These are phyloP conservation scores for Trichogramma dendrolimi DNA, from an alignment of 2,888 invertebrate genomes.

Conservation along the genomic window DNA sequence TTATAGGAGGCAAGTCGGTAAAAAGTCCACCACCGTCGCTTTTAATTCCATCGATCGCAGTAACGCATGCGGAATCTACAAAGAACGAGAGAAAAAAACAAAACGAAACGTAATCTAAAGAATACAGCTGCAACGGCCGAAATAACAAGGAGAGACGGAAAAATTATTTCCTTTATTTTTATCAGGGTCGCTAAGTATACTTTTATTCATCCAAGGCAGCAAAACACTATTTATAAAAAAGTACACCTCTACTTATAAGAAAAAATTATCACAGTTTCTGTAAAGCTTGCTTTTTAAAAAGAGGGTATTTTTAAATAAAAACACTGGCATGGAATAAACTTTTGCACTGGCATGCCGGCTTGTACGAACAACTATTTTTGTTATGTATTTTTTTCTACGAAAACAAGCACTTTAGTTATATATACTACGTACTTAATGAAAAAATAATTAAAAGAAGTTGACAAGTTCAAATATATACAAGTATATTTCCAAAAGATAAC, in stretches of 20 bases:
- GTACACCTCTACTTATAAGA: neutral
- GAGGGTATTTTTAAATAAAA: no score
- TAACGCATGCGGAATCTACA: constrained; percentile 53
- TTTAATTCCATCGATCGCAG: constrained; percentile 52
- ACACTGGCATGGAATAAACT: no score
- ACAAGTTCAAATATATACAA: no score
- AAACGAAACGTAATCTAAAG: constrained; percentile 36
- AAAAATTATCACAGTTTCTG: neutral
- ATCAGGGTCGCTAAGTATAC: constrained; percentile 2
- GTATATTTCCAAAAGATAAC: no score
- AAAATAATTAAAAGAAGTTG: no score
- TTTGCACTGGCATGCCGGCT: no score
- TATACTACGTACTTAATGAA: no score
- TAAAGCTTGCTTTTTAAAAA: no score
- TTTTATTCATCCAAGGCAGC: constrained; percentile 13
- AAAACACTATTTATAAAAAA: constrained; percentile 5
- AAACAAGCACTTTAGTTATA: no score
- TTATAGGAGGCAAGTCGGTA: constrained; percentile 19
- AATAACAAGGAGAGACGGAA: constrained; percentile 19
- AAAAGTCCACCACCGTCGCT: constrained; percentile 47
- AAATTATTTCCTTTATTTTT: neutral
- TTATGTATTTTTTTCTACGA: no score
- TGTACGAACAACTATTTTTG: no score
- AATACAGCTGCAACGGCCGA: constrained; percentile 19
- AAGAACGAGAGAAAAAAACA: constrained; percentile 48